phyloP scores from a whole-genome alignment of 2,888 invertebrate species.

The Achlya flavicornis region DNA sequence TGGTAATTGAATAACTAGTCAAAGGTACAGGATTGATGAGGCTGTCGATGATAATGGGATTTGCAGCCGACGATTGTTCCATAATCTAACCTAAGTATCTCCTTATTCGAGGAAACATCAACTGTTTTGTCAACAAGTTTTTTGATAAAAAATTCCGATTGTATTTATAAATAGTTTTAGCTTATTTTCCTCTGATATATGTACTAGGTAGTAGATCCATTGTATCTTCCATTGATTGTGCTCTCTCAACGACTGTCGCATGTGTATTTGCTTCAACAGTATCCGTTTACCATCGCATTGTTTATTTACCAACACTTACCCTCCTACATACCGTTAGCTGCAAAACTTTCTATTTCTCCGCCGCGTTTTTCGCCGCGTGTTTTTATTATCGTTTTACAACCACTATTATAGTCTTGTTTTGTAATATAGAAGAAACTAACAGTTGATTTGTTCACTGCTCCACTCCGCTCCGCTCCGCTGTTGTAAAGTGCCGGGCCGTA shows the following conservation, averaged over 20 bases:
- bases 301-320: not conserved
- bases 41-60: conserved; percentile 3
- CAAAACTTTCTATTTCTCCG: conserved; percentile 7
- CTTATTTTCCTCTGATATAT: not conserved
- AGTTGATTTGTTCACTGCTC: conserved; percentile 29
- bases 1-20: conserved; percentile 12
- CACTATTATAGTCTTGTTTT: conserved; percentile 43
- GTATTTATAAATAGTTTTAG: not conserved
- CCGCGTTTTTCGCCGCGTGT: conserved; percentile 2
- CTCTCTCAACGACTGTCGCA: not conserved
- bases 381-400: conserved; percentile 38
- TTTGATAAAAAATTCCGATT: no score
- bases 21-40: not conserved
- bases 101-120: no score
- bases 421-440: conserved; percentile 37
- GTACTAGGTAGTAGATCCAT: no score
- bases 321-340: not conserved
- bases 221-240: not conserved
- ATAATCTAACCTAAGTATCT: not conserved
- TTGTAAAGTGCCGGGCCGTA: conserved; percentile 9
- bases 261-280: not conserved
- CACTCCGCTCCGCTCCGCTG: not conserved
- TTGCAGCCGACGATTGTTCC: not conserved
- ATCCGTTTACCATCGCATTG: not conserved
- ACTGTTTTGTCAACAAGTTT: no score